Conservation (phyloP, 2,113 vertebrate species). For the Poecilia latipinna region DNA sequence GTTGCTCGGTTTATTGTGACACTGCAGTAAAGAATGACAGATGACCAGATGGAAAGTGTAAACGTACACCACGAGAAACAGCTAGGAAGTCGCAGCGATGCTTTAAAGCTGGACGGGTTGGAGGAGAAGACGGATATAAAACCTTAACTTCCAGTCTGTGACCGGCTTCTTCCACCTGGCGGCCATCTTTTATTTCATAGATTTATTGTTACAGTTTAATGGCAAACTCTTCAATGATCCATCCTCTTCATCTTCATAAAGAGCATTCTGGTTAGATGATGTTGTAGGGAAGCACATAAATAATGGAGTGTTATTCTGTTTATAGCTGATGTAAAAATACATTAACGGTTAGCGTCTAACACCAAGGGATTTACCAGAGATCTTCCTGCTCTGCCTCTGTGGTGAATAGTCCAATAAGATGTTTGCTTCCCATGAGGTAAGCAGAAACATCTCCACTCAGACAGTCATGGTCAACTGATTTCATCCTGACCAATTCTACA, state of each 20-base stretch:
- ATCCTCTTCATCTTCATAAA: neutral
- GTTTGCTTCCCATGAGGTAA: too few species aligned
- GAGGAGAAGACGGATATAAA: conserved; percentile 3
- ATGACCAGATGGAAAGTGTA: neutral
- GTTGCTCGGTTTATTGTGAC: neutral
- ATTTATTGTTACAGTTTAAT: too few species aligned
- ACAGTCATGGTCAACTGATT: too few species aligned
- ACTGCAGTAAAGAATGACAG: neutral
- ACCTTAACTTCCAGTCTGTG: neutral
- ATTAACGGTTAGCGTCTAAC: too few species aligned
- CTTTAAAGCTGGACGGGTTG: neutral
- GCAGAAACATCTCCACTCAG: too few species aligned
- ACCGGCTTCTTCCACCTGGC: neutral
- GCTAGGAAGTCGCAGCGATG: neutral
- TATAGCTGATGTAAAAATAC: conserved; percentile 33
- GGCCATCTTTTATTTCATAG: neutral
- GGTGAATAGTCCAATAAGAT: too few species aligned
- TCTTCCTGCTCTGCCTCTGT: too few species aligned
- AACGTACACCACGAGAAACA: neutral
- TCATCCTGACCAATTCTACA: too few species aligned
- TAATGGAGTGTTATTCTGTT: conserved; percentile 33
- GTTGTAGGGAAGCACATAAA: conserved; percentile 5
- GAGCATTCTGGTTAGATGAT: neutral
- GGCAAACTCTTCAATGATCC: too few species aligned
- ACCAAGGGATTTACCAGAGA: too few species aligned